Base-by-base conservation (phyloP, 1,140 invertebrate genomes). In the Ceratosolen fusciceps region DNA sequence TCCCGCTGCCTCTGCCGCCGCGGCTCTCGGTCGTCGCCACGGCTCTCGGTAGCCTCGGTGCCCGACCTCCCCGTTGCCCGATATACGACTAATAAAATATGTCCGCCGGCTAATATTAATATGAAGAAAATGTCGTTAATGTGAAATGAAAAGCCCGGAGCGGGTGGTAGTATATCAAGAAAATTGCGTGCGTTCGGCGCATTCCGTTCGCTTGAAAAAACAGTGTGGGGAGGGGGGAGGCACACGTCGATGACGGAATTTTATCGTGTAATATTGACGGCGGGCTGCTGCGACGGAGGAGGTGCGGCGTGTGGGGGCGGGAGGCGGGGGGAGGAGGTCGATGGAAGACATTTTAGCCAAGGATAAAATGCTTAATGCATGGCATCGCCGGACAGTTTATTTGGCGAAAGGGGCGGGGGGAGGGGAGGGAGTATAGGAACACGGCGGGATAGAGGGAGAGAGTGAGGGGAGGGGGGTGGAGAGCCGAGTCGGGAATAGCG, bases 361-460 rank as follows among this genome's bases (percentile, higher is more conserved):
- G 78, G 82, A 83, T 80, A 82, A 83, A 82, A 26, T 62, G 34
- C 77, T 82, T 84, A 81, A 84, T 85, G 72, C 80, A 85, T 80
- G 74, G 34, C 26, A 65, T 43, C 24, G 75, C 81, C 54, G n/a
- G n/a, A n/a, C n/a, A 79, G 81, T 85, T 84, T 80, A 84, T 84
- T 82, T 83, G 70, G 67, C 62, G 77, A 49, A 49, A 70, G n/a
- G 77, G 80, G 67, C 77, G 52, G 43, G 67, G 24, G 56, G 31
- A 43, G 54, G 34, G 77, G 82, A 81, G 49, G 29, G 16, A 80
- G n/a, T n/a, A n/a, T n/a, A n/a, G n/a, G n/a, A n/a, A n/a, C n/a
- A n/a, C n/a, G n/a, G n/a, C n/a, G n/a, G n/a, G n/a, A 78, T 81
- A 83, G 82, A 72, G 78, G 80, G 81, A 85, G 67, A 29, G 39